Conservation (phyloP, 1,140 invertebrate genomes). For the Zaprionus camerounensis region DNA sequence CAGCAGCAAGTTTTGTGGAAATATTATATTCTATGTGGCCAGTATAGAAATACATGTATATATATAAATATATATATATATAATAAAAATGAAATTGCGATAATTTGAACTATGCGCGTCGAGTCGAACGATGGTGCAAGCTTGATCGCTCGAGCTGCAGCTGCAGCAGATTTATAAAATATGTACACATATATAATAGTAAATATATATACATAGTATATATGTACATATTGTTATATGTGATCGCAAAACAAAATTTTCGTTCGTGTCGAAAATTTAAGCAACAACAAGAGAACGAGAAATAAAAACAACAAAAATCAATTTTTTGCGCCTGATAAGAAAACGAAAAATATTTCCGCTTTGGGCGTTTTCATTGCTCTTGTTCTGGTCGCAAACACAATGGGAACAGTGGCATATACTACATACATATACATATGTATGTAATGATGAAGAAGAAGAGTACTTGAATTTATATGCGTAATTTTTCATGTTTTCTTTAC, state of each 20-base stretch:
- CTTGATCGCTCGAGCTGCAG: conserved; percentile 38
- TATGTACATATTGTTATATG: conserved; percentile 7
- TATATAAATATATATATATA: conserved; percentile 29
- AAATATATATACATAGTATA: conserved; percentile 33
- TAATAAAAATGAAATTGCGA: conserved; percentile 66
- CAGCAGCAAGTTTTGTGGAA: conserved; percentile 56
- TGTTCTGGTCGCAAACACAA: not conserved
- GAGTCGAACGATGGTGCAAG: conserved; percentile 33
- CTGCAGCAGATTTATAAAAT: conserved; percentile 25
- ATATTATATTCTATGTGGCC: conserved; percentile 16
- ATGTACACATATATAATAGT: conserved; percentile 14
- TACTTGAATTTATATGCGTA: conserved; percentile 4
- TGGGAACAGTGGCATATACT: not conserved
- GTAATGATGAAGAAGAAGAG: not conserved
- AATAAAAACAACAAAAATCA: conserved; percentile 60
- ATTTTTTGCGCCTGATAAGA: conserved; percentile 80
- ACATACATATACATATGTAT: not conserved
- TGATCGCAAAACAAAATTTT: conserved; percentile 24
- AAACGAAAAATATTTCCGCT: conserved; percentile 75
- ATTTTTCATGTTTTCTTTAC: conserved; percentile 40
- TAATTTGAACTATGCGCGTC: conserved; percentile 70
- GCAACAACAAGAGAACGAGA: conserved; percentile 52
- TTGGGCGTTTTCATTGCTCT: conserved; percentile 59
- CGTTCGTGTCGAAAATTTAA: conserved; percentile 66
- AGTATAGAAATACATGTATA: not conserved